phyloP scores from a whole-genome alignment of 2,113 vertebrate species.

The Carlito syrichta region DNA sequence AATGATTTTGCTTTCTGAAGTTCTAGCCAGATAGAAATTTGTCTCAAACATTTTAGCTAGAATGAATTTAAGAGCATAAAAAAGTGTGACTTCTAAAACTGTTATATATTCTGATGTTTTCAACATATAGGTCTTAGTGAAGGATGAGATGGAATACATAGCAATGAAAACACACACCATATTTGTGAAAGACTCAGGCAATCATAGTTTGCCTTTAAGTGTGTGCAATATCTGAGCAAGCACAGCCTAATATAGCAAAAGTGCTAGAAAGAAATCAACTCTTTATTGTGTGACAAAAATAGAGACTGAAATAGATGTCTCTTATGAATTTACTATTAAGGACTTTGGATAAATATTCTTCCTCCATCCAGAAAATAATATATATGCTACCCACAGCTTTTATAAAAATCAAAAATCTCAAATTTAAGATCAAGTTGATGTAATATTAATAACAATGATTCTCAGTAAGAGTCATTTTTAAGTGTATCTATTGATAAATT shows the following conservation, averaged over 20 bases:
- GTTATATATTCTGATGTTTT: not conserved
- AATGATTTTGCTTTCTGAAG: not conserved
- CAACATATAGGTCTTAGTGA: not conserved
- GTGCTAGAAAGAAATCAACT: not conserved
- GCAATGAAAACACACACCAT: not conserved
- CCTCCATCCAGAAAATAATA: not conserved
- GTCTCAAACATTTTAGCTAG: not conserved
- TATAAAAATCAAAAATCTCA: not conserved
- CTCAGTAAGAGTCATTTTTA: not conserved
- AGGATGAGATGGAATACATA: not conserved
- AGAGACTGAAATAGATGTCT: not conserved
- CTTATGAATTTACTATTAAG: not conserved
- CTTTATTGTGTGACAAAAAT: not conserved
- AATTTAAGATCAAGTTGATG: not conserved
- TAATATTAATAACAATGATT: not conserved
- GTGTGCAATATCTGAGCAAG: not conserved
- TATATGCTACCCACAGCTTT: not conserved
- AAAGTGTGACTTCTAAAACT: not conserved
- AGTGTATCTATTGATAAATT: not conserved
- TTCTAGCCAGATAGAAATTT: not conserved
- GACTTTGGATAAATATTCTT: not conserved
- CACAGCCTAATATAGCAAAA: not conserved
- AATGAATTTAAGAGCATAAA: not conserved
- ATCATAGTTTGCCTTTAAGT: not conserved
- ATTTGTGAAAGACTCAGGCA: not conserved